Base-by-base conservation (phyloP, 1,140 invertebrate species). In the Drosophila truncata region DNA sequence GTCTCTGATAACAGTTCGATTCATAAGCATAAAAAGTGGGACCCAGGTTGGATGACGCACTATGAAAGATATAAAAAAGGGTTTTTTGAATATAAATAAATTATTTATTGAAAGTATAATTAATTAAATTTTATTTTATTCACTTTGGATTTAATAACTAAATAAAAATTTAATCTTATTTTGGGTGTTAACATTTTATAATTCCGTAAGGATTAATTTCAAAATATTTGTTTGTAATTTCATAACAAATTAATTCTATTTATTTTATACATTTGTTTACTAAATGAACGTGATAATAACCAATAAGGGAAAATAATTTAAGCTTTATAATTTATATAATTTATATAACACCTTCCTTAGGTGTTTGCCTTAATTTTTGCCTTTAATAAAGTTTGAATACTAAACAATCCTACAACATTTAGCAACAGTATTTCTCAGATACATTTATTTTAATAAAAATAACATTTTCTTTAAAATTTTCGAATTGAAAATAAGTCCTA, bases 31-130 rank as follows among this genome's bases (percentile, higher is more conserved):
- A 23, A 23, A 20, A 35, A n/a, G n/a, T 41, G 20, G n/a, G 2
- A 13, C 11, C 60, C 16, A 33, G 31, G 18, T 10, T 64, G 14
- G 47, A 50, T 67, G 60, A 69, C 11, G 64, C 65, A 69, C 46
- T 35, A 14, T 20, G 2, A 8, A 31, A 23, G 29, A 6, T 11
- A 9, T 18, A 20, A 29, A 44, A 29, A 58, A 11, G n/a, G 2
- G 1, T n/a, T 23, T 3, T 46, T 33, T 4, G 4, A 33, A 52
- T 18, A 27, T 27, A 25, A 47, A 10, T 25, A 16, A 25, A 47
- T 25, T 23, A 6, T 6, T 46, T 23, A n/a, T n/a, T n/a, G n/a
- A n/a, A n/a, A n/a, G n/a, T n/a, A n/a, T 4, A 8, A 25, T 23
- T 6, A 25, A 25, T 4, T 25, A 25, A 16, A 10, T 4, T 14